Percentiles rank a stretch among this genome's conserved stretches.
These are phyloP conservation scores for Platichthys stellatus DNA, from an alignment of 2,113 vertebrate species.

Conservation along the genomic window DNA sequence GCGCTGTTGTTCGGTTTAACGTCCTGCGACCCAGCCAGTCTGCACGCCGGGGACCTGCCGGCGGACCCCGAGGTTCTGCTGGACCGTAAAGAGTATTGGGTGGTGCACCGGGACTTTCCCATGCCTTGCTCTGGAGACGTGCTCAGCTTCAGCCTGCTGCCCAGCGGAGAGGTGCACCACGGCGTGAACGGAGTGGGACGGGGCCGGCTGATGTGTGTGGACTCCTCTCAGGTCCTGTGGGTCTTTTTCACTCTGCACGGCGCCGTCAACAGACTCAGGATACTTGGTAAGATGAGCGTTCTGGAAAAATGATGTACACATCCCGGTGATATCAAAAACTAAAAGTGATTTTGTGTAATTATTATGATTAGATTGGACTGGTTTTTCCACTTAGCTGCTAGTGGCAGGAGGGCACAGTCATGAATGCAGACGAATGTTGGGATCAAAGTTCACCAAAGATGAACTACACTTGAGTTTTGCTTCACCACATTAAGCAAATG, in stretches of 20 bases:
- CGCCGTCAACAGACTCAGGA: slow-evolving; percentile 92
- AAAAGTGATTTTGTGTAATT: neutral
- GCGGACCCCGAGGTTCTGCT: slow-evolving; percentile 93
- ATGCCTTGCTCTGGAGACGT: slow-evolving; percentile 89
- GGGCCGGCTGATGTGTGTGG: slow-evolving; percentile 93
- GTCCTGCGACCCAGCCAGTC: slow-evolving; percentile 92
- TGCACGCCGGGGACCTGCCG: slow-evolving; percentile 92
- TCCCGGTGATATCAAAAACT: neutral
- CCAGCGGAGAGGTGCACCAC: slow-evolving; percentile 92
- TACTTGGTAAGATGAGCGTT: slow-evolving; percentile 84
- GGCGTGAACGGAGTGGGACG: slow-evolving; percentile 90
- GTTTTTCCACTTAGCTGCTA: too few relatives aligned
- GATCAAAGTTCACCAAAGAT: too few relatives aligned
- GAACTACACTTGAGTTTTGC: too few relatives aligned
- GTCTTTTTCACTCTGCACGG: slow-evolving; percentile 95
- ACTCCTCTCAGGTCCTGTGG: slow-evolving; percentile 96
- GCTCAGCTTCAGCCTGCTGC: slow-evolving; percentile 92
- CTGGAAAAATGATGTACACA: neutral
- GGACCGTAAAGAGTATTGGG: slow-evolving; percentile 99
- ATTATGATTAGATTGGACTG: neutral
- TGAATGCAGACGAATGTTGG: too few relatives aligned
- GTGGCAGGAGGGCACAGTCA: too few relatives aligned
- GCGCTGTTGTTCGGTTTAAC: slow-evolving; percentile 94
- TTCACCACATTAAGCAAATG: too few relatives aligned
- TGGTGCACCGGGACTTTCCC: slow-evolving; percentile 91